Evolutionary conservation across 2,113 vertebrate genomes (phyloP).

Genomic region (Galemys pyrenaicus): DNA sequence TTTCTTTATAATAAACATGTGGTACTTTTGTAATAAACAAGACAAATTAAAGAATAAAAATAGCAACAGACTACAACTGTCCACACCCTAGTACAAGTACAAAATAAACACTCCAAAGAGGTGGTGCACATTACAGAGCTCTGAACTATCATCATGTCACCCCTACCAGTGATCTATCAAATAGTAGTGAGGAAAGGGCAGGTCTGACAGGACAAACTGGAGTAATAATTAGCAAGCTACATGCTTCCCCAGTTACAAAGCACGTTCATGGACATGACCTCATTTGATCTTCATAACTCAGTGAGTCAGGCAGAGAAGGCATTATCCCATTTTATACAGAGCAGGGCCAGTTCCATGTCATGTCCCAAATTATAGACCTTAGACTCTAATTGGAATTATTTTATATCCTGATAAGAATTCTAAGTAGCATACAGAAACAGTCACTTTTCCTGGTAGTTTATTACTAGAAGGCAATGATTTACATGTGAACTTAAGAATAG

Average conservation of each 20-base stretch:
- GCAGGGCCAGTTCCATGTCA: background rate
- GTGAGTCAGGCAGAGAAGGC: background rate
- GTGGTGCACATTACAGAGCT: background rate
- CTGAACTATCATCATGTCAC: background rate
- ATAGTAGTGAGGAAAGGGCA: background rate
- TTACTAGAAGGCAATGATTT: background rate
- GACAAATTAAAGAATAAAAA: background rate
- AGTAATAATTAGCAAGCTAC: background rate
- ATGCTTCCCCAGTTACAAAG: constrained; percentile 17
- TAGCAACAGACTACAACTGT: background rate
- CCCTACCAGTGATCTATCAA: background rate
- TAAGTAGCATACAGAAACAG: background rate
- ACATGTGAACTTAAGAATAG: constrained; percentile 7
- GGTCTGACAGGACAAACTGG: background rate
- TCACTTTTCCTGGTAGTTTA: background rate
- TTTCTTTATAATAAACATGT: background rate
- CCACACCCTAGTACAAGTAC: background rate
- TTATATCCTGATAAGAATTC: constrained; percentile 26
- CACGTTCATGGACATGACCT: background rate
- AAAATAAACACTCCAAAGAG: background rate
- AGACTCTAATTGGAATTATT: background rate
- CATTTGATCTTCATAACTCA: background rate
- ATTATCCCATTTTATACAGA: background rate
- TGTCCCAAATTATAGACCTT: background rate
- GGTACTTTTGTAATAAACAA: constrained; percentile 24